Percentiles rank a stretch among this genome's conserved stretches.
Evolutionary conservation across 1,140 invertebrate genomes (phyloP).

Genomic region (Homarus americanus): DNA sequence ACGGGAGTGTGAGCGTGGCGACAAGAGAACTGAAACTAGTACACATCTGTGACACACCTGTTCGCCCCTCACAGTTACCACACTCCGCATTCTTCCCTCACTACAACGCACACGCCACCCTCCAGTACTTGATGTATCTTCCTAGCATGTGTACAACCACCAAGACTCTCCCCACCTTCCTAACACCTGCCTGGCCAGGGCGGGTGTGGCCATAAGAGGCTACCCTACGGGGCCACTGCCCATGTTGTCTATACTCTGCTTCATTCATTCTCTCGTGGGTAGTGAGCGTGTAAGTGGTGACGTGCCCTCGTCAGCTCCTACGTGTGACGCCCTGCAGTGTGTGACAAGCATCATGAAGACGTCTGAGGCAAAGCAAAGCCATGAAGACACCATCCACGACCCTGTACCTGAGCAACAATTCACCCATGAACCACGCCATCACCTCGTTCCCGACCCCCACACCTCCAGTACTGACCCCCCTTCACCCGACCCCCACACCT

Average conservation of each 20-base stretch:
- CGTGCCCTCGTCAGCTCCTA: background rate
- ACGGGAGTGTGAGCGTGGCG: too few relatives aligned
- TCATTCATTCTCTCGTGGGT: slow-evolving; percentile 19
- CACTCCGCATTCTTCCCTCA: background rate
- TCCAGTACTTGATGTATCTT: too few relatives aligned
- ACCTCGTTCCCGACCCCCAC: background rate
- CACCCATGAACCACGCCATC: background rate
- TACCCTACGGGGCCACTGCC: background rate
- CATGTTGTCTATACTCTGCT: slow-evolving; percentile 23
- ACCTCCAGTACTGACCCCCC: background rate
- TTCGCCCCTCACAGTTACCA: background rate
- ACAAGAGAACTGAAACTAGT: background rate
- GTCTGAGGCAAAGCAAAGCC: background rate
- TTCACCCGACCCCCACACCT: background rate
- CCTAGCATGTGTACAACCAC: too few relatives aligned
- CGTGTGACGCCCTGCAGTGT: background rate
- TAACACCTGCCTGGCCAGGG: background rate
- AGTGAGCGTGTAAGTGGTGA: background rate
- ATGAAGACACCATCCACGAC: background rate
- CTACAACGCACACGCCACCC: too few relatives aligned
- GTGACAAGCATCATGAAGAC: background rate
- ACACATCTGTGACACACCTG: slow-evolving; percentile 24
- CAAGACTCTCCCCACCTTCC: background rate
- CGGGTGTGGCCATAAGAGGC: background rate
- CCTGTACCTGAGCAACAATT: background rate